Evolutionary conservation across 2,888 invertebrate genomes (phyloP).

Genomic region (Bellardia pandia): DNA sequence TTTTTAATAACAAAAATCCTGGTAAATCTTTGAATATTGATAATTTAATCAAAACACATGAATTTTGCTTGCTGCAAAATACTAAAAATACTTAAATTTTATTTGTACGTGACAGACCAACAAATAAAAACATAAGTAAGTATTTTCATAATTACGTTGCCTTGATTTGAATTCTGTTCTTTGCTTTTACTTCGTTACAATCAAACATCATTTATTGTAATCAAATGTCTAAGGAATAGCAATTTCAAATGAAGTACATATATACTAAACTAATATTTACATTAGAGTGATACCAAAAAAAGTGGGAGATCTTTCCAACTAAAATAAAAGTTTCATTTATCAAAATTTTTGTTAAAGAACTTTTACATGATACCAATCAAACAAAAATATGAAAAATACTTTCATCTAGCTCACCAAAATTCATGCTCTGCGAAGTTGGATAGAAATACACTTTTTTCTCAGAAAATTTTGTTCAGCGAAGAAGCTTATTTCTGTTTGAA

Average conservation of each 20-base stretch:
- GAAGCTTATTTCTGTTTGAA: too few relatives aligned
- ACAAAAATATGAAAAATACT: too few relatives aligned
- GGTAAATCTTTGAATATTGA: not conserved
- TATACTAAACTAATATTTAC: not conserved
- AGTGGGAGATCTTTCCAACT: too few relatives aligned
- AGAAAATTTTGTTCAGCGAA: too few relatives aligned
- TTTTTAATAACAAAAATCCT: constrained; percentile 15
- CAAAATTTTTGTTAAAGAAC: too few relatives aligned
- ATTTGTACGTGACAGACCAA: constrained; percentile 15
- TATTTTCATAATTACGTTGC: not conserved
- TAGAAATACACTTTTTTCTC: too few relatives aligned
- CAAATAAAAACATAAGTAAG: not conserved
- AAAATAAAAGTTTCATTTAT: too few relatives aligned
- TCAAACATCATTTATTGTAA: constrained; percentile 7
- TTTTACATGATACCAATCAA: too few relatives aligned
- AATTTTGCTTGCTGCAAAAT: not conserved
- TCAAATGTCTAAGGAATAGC: constrained; percentile 15
- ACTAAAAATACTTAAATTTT: not conserved
- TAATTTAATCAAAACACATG: constrained; percentile 12
- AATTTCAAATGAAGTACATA: not conserved
- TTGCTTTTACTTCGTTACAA: not conserved
- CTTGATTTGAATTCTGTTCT: not conserved
- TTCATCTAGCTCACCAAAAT: too few relatives aligned
- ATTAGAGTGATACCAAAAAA: too few relatives aligned
- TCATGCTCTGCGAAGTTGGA: too few relatives aligned